Evolutionary conservation across 2,888 invertebrate species (phyloP).

Genomic region (Panorpa germanica): DNA sequence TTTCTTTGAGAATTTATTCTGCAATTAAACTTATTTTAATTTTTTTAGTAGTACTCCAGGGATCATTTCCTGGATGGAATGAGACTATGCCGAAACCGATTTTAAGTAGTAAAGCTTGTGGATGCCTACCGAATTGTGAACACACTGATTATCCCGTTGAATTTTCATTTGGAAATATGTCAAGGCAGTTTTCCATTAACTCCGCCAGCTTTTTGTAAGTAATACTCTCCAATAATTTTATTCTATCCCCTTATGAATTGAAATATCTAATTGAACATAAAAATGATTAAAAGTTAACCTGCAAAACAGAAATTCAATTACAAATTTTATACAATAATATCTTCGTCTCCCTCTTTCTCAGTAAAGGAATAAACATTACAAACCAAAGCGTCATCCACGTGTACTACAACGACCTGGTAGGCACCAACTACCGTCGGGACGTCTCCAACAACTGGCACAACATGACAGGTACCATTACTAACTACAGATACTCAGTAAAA

Average conservation of each 20-base stretch:
- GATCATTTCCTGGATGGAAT: slow-evolving; percentile 24
- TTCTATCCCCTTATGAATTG: neutral
- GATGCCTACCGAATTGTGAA: slow-evolving; percentile 44
- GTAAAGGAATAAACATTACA: slow-evolving; percentile 23
- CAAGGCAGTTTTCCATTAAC: slow-evolving; percentile 24
- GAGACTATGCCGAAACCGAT: slow-evolving; percentile 9
- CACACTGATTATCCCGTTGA: slow-evolving; percentile 40
- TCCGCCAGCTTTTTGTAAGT: slow-evolving; percentile 30
- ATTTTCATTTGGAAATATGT: slow-evolving; percentile 36
- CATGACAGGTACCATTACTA: slow-evolving; percentile 32
- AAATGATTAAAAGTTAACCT: no score
- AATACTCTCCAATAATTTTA: neutral
- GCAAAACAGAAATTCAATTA: no score
- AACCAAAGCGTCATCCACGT: slow-evolving; percentile 40
- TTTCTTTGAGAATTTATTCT: slow-evolving; percentile 7
- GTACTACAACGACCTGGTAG: slow-evolving; percentile 45
- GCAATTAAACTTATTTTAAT: slow-evolving; percentile 5
- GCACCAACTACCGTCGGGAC: slow-evolving; percentile 42
- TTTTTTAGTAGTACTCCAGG: slow-evolving; percentile 16
- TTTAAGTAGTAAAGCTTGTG: slow-evolving; percentile 18
- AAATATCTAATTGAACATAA: no score
- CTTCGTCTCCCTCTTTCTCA: no score
- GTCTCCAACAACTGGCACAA: slow-evolving; percentile 51
- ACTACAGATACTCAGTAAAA: slow-evolving; percentile 1
- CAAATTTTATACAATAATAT: no score